Evolutionary conservation across 1,140 invertebrate genomes (phyloP).

Genomic region (Drosophila paulistorum): DNA sequence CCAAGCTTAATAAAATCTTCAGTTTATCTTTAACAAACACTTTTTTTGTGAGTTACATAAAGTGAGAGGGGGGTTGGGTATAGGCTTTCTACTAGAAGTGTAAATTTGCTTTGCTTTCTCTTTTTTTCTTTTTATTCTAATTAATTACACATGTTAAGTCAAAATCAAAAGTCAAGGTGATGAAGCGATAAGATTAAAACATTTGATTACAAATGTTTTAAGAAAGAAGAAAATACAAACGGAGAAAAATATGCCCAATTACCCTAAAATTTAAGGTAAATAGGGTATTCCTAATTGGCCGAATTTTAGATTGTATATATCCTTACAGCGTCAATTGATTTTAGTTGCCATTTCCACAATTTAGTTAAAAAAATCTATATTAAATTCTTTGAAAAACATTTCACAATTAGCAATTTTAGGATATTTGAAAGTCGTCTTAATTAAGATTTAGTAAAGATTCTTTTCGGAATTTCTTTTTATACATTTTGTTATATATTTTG

Average conservation of each 20-base stretch:
- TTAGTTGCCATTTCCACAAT: too few species aligned
- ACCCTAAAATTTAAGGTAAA: too few species aligned
- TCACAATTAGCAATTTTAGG: background rate
- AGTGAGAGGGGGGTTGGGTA: background rate
- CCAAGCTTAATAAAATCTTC: constrained; percentile 52
- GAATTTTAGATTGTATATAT: too few species aligned
- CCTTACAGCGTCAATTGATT: too few species aligned
- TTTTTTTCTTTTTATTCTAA: constrained; percentile 27
- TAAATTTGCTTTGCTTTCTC: constrained; percentile 39
- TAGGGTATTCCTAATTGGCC: too few species aligned
- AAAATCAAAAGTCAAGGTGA: constrained; percentile 62
- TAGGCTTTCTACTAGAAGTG: constrained; percentile 11
- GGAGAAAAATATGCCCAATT: background rate
- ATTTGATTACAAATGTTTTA: constrained; percentile 46
- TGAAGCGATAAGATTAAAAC: constrained; percentile 61
- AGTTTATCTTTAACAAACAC: constrained; percentile 52
- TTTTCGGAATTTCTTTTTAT: background rate
- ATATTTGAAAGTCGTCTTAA: background rate
- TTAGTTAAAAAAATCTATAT: background rate
- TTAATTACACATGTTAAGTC: constrained; percentile 68
- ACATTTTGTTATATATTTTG: background rate
- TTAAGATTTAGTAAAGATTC: background rate
- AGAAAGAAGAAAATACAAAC: constrained; percentile 17
- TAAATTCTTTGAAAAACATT: too few species aligned
- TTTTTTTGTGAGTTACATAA: background rate